Conservation (phyloP, 2,797 vertebrate genomes). For the Parotocinclus haroldoi region DNA sequence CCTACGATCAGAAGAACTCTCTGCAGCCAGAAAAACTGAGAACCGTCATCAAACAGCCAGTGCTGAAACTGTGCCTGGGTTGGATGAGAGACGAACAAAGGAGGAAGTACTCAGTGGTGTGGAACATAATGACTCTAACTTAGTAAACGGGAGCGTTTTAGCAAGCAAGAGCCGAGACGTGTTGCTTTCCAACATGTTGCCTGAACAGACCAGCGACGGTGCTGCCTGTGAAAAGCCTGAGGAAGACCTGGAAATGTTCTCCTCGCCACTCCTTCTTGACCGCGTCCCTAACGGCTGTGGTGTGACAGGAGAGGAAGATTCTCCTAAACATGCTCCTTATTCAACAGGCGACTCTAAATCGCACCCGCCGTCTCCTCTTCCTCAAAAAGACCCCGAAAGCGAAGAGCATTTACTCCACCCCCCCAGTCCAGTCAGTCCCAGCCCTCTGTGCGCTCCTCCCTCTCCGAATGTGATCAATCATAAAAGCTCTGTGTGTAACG, state of each 20-base stretch:
- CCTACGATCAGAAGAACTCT: conserved; percentile 85
- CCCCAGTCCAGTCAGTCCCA: conserved; percentile 56
- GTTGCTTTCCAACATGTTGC: conserved; percentile 4
- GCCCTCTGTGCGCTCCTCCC: conserved; percentile 58
- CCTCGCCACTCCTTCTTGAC: conserved; percentile 37
- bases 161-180: conserved; percentile 12
- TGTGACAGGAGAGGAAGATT: conserved; percentile 41
- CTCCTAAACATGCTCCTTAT: neutral
- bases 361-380: conserved; percentile 57
- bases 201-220: conserved; percentile 31
- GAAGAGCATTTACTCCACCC: conserved; percentile 56
- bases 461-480: neutral
- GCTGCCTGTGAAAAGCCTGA: conserved; percentile 43
- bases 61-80: conserved; percentile 55
- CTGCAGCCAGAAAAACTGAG: conserved; percentile 72
- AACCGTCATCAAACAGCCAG: conserved; percentile 48
- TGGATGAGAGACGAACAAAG: conserved; percentile 34
- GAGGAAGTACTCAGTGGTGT: conserved; percentile 6
- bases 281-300: conserved; percentile 62
- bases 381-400: conserved; percentile 37
- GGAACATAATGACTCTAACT: conserved; percentile 13
- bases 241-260: conserved; percentile 39
- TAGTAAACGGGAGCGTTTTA: conserved; percentile 28
- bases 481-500: conserved; percentile 64
- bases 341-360: conserved; percentile 1